Evolutionary conservation across 2,888 invertebrate species (phyloP), one percentile per base, ranked within the genome.

Genomic region (Cylloceria caligata): DNA sequence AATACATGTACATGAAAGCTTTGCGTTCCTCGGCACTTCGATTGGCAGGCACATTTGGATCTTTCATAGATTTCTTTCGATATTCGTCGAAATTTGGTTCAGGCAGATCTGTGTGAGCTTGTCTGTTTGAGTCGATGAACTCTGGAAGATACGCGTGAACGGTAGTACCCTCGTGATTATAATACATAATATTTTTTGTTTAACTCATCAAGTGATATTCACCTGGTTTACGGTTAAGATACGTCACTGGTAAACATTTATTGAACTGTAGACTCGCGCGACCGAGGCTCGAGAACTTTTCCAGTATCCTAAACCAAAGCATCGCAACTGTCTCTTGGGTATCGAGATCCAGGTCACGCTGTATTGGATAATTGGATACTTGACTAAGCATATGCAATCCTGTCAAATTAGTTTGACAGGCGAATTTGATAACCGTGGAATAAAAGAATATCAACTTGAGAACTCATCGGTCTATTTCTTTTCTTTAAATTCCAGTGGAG

Each of bases 81-180:
- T 94, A 94, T 11, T 90, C 91, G 24, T 93, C 91, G 87, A 95
- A 95, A 88, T 95, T 94, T 34, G 95, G 95, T 64, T 94, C 92
- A 64, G 93, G 93, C 42, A 95, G 90, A 87, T 96, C 95, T 2
- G 94, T 94, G 88, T 95, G 95, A 16, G 94, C 94, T 79, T 89
- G 93, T 81, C 95, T 27, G n/a, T 60, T 74, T 39, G 30, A 52
- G 34, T 52, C 24, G 9, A 42, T 45, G 49, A 62, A 47, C 34
- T 71, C 68, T 67, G 36, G 16, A 34, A n/a, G 13, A 62, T 11
- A 65, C 42, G 34, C 21, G 21, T 34, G 19, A 36, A 19, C 24
- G 55, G 16, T 7, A 68, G 19, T 47, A 19, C 16, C 16, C 16
- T 19, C 3, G 16, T 47, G 7, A 47, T 39, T 1, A 1, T 39